phyloP scores from a whole-genome alignment of 2,797 vertebrate species.

The Crenuchus spilurus region DNA sequence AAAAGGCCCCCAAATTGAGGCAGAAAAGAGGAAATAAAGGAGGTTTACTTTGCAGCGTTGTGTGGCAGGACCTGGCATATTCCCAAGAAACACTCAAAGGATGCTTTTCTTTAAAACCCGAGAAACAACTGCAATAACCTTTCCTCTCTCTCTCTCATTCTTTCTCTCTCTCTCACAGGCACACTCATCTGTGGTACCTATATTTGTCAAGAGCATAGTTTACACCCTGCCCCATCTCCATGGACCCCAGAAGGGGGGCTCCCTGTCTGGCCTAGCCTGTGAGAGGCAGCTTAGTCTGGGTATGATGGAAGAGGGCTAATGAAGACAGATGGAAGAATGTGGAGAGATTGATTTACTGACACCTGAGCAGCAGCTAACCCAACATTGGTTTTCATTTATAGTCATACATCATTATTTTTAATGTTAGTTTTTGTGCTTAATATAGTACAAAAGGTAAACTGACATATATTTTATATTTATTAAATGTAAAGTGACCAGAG shows the following conservation, averaged over 20 bases:
- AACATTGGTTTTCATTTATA: too few relatives aligned
- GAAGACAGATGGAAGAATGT: background rate
- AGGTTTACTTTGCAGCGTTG: slow-evolving; percentile 73
- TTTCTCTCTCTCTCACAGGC: slow-evolving; percentile 50
- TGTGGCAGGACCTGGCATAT: slow-evolving; percentile 71
- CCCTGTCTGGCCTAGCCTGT: slow-evolving; percentile 65
- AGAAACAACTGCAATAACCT: slow-evolving; percentile 54
- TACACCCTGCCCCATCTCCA: slow-evolving; percentile 67
- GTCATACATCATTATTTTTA: too few relatives aligned
- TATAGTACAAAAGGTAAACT: too few relatives aligned
- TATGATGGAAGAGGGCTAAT: background rate
- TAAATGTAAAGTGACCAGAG: too few relatives aligned
- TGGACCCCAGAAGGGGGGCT: slow-evolving; percentile 64
- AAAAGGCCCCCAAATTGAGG: slow-evolving; percentile 60
- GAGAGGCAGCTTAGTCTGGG: slow-evolving; percentile 59
- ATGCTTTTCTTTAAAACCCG: slow-evolving; percentile 67
- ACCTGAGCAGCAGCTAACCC: background rate
- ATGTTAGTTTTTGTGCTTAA: too few relatives aligned
- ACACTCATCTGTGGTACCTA: slow-evolving; percentile 62
- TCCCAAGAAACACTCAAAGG: slow-evolving; percentile 73
- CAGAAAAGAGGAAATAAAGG: slow-evolving; percentile 48
- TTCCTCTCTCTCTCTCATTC: slow-evolving; percentile 50
- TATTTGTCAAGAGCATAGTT: slow-evolving; percentile 74
- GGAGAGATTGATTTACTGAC: background rate
- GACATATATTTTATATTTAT: too few relatives aligned